Evolutionary conservation across 2,888 invertebrate genomes (phyloP).

Genomic region (Allophyes oxyacanthae): DNA sequence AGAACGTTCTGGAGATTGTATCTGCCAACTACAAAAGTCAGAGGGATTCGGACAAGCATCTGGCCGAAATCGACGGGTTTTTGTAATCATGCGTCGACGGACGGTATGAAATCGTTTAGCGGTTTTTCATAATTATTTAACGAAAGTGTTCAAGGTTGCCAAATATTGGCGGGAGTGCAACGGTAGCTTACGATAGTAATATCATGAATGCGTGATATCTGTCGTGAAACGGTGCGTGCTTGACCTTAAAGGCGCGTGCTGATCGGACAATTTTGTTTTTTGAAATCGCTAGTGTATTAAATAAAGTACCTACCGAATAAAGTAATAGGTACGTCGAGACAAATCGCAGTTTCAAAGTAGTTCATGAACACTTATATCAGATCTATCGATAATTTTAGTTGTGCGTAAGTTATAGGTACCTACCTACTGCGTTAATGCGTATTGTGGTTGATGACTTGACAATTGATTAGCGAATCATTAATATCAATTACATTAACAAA

Average conservation of each 20-base stretch:
- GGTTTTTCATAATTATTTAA: constrained; percentile 32
- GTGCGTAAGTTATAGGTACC: neutral
- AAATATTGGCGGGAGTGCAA: constrained; percentile 50
- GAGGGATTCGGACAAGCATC: too few species aligned
- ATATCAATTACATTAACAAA: too few species aligned
- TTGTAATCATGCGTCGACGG: neutral
- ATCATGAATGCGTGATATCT: constrained; percentile 56
- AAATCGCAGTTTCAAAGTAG: constrained; percentile 44
- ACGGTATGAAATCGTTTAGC: constrained; percentile 29
- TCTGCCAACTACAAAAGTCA: too few species aligned
- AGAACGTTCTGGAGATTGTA: too few species aligned
- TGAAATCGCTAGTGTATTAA: constrained; percentile 43
- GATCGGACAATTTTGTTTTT: constrained; percentile 49
- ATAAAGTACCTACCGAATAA: constrained; percentile 44
- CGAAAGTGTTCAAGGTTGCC: constrained; percentile 63
- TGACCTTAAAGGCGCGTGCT: constrained; percentile 62
- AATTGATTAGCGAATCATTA: too few species aligned
- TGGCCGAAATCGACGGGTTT: too few species aligned
- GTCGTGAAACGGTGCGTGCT: constrained; percentile 59
- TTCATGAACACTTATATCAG: constrained; percentile 51
- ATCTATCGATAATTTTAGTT: constrained; percentile 11
- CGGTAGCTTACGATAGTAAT: constrained; percentile 19
- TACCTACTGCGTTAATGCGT: too few species aligned
- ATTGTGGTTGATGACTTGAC: too few species aligned
- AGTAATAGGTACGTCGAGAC: constrained; percentile 40